These are phyloP conservation scores for Hyposoter didymator DNA, from an alignment of 2,888 invertebrate species.

Conservation along the genomic window DNA sequence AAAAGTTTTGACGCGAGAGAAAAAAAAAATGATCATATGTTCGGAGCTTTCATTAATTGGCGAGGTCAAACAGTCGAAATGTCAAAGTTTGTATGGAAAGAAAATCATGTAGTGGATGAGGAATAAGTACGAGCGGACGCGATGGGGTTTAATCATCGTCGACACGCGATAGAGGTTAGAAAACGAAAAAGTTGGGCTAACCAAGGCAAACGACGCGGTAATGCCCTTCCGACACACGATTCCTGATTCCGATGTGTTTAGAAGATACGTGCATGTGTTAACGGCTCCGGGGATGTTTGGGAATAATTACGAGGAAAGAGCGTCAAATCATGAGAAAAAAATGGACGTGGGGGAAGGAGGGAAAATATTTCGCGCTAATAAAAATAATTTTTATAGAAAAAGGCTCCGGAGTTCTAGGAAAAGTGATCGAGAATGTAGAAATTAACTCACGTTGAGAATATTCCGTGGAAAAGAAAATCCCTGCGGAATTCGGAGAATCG, in stretches of 20 bases:
- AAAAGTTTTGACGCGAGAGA: background rate
- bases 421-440: background rate
- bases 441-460: slow-evolving; percentile 1
- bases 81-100: background rate
- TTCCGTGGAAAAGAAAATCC: background rate
- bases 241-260: slow-evolving; percentile 24
- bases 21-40: background rate
- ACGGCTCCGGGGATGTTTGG: background rate
- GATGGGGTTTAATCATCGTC: slow-evolving; percentile 45
- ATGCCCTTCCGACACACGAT: slow-evolving; percentile 21
- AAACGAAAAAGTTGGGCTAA: slow-evolving; percentile 13
- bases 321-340: background rate
- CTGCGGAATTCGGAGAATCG: background rate
- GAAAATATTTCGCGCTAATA: slow-evolving; percentile 4
- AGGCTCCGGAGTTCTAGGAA: background rate
- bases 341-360: background rate
- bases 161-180: slow-evolving; percentile 56
- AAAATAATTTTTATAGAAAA: background rate
- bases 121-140: background rate
- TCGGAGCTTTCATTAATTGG: background rate
- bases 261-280: background rate
- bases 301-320: slow-evolving; percentile 14
- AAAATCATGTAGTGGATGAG: slow-evolving; percentile 38
- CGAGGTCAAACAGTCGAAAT: background rate
- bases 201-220: slow-evolving; percentile 9